These are phyloP conservation scores for Indri indri DNA, from an alignment of 2,113 vertebrate genomes.

Conservation along the genomic window DNA sequence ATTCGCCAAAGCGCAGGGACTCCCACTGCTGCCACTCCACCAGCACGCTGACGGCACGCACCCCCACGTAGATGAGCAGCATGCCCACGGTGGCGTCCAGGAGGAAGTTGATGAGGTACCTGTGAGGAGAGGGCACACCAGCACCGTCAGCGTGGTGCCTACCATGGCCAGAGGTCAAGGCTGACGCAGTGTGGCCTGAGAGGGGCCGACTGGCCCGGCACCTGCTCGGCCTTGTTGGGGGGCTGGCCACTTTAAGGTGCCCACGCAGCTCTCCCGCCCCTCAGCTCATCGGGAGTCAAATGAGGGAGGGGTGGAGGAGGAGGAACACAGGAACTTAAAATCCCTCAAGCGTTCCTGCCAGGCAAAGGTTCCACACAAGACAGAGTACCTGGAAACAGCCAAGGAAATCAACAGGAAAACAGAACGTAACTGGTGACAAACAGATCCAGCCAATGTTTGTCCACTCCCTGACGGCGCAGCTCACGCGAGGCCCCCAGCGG, in stretches of 20 bases:
- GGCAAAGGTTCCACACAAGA: background rate
- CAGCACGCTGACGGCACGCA: slow-evolving; percentile 91
- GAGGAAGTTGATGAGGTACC: slow-evolving; percentile 99
- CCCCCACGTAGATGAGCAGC: slow-evolving; percentile 96
- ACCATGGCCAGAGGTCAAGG: background rate
- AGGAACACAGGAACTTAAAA: background rate
- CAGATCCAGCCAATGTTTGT: background rate
- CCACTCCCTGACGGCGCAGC: background rate
- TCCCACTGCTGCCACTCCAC: slow-evolving; percentile 99
- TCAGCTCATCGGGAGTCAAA: background rate
- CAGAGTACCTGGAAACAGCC: background rate
- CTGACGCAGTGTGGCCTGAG: background rate
- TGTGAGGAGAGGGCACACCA: slow-evolving; percentile 68
- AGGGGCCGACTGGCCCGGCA: background rate
- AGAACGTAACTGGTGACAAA: background rate
- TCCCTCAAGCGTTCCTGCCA: background rate
- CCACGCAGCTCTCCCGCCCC: background rate
- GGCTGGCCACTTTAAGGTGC: too few species aligned
- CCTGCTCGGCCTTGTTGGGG: background rate
- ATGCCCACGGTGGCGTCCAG: slow-evolving; percentile 97
- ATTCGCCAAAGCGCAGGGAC: slow-evolving; percentile 97
- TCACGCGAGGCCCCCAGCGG: rapidly evolving
- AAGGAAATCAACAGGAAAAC: background rate
- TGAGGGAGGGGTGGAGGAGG: background rate
- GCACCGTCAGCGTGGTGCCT: background rate